Evolutionary conservation across 2,888 invertebrate genomes (phyloP).

Genomic region (Athripsodes cinereus): DNA sequence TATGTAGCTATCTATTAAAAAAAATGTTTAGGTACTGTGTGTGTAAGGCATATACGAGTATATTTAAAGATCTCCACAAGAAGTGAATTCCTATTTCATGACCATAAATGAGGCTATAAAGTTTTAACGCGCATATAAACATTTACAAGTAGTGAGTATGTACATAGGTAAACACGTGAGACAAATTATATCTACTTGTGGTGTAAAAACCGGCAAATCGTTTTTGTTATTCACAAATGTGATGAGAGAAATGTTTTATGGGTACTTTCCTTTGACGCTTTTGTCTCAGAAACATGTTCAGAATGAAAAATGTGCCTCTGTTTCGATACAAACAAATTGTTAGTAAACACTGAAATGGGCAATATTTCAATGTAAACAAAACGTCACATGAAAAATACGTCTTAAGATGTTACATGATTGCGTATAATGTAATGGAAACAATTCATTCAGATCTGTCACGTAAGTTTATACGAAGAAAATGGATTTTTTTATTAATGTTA

Average conservation of each 20-base stretch:
- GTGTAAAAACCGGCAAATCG: constrained; percentile 1
- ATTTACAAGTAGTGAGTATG: too few species aligned
- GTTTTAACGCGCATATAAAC: too few species aligned
- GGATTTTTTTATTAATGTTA: too few species aligned
- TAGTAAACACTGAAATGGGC: constrained; percentile 3
- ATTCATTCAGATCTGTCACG: background rate
- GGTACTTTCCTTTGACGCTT: constrained; percentile 13
- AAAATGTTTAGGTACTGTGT: too few species aligned
- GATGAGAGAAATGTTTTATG: constrained; percentile 15
- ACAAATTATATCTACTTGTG: background rate
- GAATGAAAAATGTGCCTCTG: constrained; percentile 12
- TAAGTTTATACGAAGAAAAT: too few species aligned
- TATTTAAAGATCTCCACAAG: too few species aligned
- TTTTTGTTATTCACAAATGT: constrained; percentile 11
- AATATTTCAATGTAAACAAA: constrained; percentile 12
- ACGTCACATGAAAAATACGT: constrained; percentile 10
- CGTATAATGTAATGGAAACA: background rate
- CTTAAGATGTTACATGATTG: constrained; percentile 2
- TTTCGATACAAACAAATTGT: constrained; percentile 11
- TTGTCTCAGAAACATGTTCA: constrained; percentile 9
- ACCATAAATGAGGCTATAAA: background rate
- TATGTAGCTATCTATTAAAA: too few species aligned
- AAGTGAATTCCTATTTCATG: background rate
- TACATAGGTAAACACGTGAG: background rate
- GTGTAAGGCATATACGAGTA: too few species aligned